Evolutionary conservation across 2,888 invertebrate genomes (phyloP).

Genomic region (Zeuzera pyrina): DNA sequence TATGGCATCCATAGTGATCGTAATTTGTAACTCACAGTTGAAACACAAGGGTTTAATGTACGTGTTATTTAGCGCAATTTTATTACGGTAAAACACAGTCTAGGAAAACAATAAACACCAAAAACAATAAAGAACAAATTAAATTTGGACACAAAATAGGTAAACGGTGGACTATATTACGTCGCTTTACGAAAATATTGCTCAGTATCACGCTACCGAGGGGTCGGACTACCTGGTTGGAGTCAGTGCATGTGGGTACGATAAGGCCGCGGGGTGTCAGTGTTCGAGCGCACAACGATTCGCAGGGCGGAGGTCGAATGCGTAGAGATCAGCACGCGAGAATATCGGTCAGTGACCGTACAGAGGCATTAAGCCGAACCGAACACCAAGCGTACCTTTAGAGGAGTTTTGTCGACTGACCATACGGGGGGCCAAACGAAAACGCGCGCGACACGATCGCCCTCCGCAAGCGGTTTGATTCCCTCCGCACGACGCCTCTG

Average conservation of each 20-base stretch:
- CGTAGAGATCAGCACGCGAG: conserved; percentile 22
- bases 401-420: conserved; percentile 48
- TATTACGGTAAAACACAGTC: conserved; percentile 48
- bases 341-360: conserved; percentile 62
- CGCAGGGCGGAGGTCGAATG: conserved; percentile 26
- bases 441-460: conserved; percentile 62
- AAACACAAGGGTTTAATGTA: conserved; percentile 25
- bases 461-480: conserved; percentile 67
- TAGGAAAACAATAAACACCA: conserved; percentile 61
- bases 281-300: conserved; percentile 18
- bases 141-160: conserved; percentile 50
- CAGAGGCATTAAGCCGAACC: conserved; percentile 26
- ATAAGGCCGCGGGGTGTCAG: conserved; percentile 8
- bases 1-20: conserved; percentile 17
- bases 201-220: conserved; percentile 53
- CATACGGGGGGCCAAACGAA: conserved; percentile 23
- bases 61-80: conserved; percentile 37
- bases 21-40: conserved; percentile 26
- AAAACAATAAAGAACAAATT: conserved; percentile 63
- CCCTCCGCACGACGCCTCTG: conserved; percentile 64
- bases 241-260: conserved; percentile 17
- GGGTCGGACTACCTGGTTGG: conserved; percentile 37
- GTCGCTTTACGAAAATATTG: conserved; percentile 48
- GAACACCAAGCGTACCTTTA: conserved; percentile 37
- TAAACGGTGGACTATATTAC: conserved; percentile 34